Evolutionary conservation across 2,888 invertebrate species (phyloP), one percentile per base, ranked within the genome.

Genomic region (Cantharis rustica): DNA sequence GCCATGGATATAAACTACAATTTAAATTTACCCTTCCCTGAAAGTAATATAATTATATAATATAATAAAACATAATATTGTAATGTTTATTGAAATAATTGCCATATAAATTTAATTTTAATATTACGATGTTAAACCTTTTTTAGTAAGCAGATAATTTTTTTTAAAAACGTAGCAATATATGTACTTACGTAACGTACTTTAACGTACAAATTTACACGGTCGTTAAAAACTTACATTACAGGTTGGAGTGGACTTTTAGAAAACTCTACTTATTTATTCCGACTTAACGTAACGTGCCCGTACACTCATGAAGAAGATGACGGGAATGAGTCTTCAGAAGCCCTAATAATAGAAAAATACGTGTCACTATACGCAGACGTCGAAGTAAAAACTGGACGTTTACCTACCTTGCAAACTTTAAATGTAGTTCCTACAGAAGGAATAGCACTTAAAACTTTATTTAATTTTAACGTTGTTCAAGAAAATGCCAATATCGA

Each of bases 221-320:
- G n/a, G n/a, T n/a, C n/a, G n/a, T n/a, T n/a, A n/a, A n/a, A n/a
- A 20, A 20, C 20, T 5, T 20, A 7, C 4, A 23, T 23, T 68
- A 68, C n/a, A 47, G 47, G 47, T 47, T 77, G 77, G 77, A 16
- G 31, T n/a, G 77, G 77, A 4, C 16, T 77, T 2, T 10, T 61
- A 15, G 66, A 20, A 13, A 69, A 75, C 63, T 31, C 72, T 9
- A 68, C 66, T n/a, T 77, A 75, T 61, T 68, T 72, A 27, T 75
- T 77, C 62, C 69, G 77, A 16, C 70, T 77, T 4, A 77, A 77
- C 31, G 77, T 72, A 3, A 75, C 72, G 9, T 77, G 77, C 20
- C 77, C 77, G 5, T 11, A 31, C 20, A 16, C 26, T 27, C 15
- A 47, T 3, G 69, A 77, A 10, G 16, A 69, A 11, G 17, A 17